phyloP scores from a whole-genome alignment of 2,888 invertebrate species.

The Tinea pellionella region DNA sequence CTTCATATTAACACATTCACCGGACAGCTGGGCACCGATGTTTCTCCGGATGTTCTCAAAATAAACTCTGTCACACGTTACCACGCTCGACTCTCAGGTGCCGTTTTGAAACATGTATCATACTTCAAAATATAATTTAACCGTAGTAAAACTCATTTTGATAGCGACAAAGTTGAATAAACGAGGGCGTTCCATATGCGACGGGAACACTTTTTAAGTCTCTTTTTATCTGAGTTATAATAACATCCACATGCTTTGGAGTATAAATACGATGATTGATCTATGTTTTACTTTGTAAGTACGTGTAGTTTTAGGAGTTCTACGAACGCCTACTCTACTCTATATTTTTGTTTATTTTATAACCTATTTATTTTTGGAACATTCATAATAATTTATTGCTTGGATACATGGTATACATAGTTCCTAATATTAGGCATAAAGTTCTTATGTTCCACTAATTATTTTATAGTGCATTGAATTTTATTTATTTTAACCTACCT shows the following conservation, averaged over 20 bases:
- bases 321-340: background rate
- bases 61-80: slow-evolving; percentile 31
- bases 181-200: background rate
- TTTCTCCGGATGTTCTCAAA: slow-evolving; percentile 51
- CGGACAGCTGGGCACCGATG: slow-evolving; percentile 48
- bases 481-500: too few species aligned
- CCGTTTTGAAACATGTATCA: slow-evolving; percentile 23
- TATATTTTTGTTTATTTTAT: background rate
- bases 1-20: slow-evolving; percentile 48
- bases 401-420: too few species aligned
- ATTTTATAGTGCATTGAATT: too few species aligned
- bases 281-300: background rate
- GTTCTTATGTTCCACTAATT: too few species aligned
- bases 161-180: background rate
- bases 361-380: too few species aligned
- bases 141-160: background rate
- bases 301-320: background rate
- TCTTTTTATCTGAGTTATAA: background rate
- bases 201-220: background rate
- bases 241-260: background rate
- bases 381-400: too few species aligned
- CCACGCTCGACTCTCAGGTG: slow-evolving; percentile 31
- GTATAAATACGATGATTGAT: background rate
- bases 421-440: too few species aligned
- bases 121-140: slow-evolving; percentile 10